Conservation (phyloP, 2,797 vertebrate species). For the Carduelis carduelis region DNA sequence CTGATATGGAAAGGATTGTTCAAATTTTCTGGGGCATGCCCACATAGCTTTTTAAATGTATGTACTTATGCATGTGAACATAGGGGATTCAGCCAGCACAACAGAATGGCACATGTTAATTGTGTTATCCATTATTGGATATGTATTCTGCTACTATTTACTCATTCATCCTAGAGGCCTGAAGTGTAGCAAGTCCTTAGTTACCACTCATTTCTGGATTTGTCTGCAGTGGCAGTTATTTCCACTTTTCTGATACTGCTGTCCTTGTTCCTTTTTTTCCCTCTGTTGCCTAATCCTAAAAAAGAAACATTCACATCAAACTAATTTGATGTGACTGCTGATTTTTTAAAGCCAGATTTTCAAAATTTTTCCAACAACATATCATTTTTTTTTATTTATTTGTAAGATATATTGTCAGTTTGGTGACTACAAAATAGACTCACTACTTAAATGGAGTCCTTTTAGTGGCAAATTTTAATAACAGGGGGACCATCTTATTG, state of each 20-base stretch:
- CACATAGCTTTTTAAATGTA: not conserved
- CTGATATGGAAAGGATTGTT: not conserved
- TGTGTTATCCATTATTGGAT: not conserved
- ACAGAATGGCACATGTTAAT: not conserved
- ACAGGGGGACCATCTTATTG: accelerated
- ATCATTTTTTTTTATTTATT: not conserved
- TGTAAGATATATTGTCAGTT: not conserved
- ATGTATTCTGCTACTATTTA: not conserved
- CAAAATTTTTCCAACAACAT: not conserved
- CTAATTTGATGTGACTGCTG: not conserved
- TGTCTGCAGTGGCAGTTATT: not conserved
- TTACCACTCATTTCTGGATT: not conserved
- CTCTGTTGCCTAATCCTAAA: not conserved
- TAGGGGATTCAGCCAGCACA: not conserved
- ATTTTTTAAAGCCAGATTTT: not conserved
- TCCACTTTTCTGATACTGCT: not conserved
- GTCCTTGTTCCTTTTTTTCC: not conserved
- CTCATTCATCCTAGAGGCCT: not conserved
- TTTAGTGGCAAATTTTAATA: not conserved
- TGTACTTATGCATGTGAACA: not conserved
- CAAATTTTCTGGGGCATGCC: not conserved
- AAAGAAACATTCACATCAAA: not conserved
- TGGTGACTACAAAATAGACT: not conserved
- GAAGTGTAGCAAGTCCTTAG: not conserved
- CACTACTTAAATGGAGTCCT: not conserved